Evolutionary conservation across 2,797 vertebrate genomes (phyloP).

Genomic region (Halcyon badia): DNA sequence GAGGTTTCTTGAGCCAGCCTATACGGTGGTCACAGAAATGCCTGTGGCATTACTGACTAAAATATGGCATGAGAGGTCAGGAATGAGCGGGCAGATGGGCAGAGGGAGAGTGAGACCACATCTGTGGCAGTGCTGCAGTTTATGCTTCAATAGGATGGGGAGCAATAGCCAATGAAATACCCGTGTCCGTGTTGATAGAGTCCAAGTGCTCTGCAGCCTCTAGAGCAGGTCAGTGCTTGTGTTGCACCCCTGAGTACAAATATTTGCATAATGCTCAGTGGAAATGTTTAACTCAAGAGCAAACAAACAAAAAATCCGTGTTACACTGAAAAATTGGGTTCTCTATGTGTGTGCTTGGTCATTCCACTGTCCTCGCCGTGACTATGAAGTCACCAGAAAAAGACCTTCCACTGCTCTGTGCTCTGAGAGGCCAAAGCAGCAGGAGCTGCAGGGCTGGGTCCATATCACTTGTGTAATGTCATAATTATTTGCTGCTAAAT

Average conservation of each 20-base stretch:
- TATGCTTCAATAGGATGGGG: background rate
- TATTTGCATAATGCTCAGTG: background rate
- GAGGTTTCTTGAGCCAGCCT: background rate
- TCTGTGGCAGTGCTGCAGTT: background rate
- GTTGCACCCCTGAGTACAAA: background rate
- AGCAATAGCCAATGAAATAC: accelerated
- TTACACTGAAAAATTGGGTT: background rate
- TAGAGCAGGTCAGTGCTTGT: background rate
- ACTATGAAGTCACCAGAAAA: background rate
- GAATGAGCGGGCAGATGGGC: background rate
- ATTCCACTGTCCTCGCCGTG: accelerated
- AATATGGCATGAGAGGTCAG: background rate
- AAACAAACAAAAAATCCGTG: background rate
- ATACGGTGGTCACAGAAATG: background rate
- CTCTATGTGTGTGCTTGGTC: background rate
- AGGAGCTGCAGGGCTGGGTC: background rate
- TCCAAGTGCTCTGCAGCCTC: background rate
- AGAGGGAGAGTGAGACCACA: background rate
- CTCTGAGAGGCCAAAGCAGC: background rate
- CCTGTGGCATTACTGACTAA: background rate
- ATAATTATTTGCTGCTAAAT: background rate
- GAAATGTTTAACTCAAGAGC: background rate
- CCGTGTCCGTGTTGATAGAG: background rate
- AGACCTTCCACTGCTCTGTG: background rate
- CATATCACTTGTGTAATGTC: too few species aligned